phyloP scores from a whole-genome alignment of 2,113 vertebrate genomes.

The Ochotona princeps region DNA sequence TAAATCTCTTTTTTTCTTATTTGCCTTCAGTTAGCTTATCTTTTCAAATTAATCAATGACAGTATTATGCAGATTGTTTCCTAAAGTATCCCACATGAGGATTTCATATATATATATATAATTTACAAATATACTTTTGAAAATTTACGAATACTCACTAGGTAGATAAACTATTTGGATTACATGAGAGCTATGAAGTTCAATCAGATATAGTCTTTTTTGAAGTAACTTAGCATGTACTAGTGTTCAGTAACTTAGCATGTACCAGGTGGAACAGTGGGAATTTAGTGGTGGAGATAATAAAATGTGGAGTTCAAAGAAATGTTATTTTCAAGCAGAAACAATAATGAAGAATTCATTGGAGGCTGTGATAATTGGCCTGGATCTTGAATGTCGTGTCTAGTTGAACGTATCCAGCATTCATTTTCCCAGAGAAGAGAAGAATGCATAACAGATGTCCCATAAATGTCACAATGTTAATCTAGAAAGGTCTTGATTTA shows the following conservation, averaged over 20 bases:
- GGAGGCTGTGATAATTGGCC: not conserved
- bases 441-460: not conserved
- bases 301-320: not conserved
- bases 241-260: not conserved
- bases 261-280: not conserved
- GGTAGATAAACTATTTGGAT: not conserved
- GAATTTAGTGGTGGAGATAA: not conserved
- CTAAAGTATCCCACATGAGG: not conserved
- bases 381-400: not conserved
- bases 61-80: not conserved
- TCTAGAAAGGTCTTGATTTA: too few relatives aligned
- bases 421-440: not conserved
- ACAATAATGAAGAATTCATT: not conserved
- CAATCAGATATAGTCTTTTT: not conserved
- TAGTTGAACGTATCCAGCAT: conserved; percentile 2
- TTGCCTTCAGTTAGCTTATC: not conserved
- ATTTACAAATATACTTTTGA: conserved; percentile 25
- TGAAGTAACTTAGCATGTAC: not conserved
- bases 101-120: not conserved
- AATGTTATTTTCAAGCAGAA: conserved; percentile 8
- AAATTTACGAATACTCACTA: not conserved
- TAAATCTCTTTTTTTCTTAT: not conserved
- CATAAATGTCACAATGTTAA: not conserved
- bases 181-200: not conserved
- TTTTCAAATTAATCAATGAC: conserved; percentile 3